Evolutionary conservation across 2,888 invertebrate species (phyloP).

Genomic region (Dioctria linearis): DNA sequence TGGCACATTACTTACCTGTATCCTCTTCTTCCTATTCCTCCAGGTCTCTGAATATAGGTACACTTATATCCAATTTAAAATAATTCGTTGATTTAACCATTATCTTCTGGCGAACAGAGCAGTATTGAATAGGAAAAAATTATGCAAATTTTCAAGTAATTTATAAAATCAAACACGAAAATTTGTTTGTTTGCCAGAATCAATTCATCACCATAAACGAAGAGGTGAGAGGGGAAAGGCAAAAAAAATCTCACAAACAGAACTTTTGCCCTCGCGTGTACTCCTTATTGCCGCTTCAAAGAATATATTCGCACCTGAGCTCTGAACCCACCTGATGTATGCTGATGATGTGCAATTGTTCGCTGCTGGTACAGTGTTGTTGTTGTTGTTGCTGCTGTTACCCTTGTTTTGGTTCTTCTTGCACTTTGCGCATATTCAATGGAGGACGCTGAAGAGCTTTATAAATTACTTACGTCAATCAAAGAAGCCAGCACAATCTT

Average conservation of each 20-base stretch:
- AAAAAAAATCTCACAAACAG: slow-evolving; percentile 19
- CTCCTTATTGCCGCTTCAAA: background rate
- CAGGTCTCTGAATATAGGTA: too few relatives aligned
- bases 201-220: slow-evolving; percentile 42
- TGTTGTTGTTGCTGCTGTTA: slow-evolving; percentile 30
- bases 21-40: too few relatives aligned
- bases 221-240: background rate
- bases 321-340: slow-evolving; percentile 49
- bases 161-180: slow-evolving; percentile 53
- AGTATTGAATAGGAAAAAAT: slow-evolving; percentile 40
- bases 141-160: slow-evolving; percentile 52
- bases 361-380: slow-evolving; percentile 26
- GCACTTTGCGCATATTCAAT: slow-evolving; percentile 20
- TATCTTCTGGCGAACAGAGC: too few relatives aligned
- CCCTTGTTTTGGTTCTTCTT: slow-evolving; percentile 34
- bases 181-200: slow-evolving; percentile 52
- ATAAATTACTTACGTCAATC: slow-evolving; percentile 59
- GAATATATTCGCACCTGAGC: slow-evolving; percentile 45
- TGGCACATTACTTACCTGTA: too few relatives aligned
- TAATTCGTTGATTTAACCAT: too few relatives aligned
- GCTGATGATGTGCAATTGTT: slow-evolving; percentile 52
- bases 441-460: slow-evolving; percentile 54
- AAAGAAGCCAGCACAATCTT: slow-evolving; percentile 15
- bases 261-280: slow-evolving; percentile 38
- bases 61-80: too few relatives aligned